Conservation (phyloP, 92 coral and sea anemone species). For the Porites evermanni region DNA sequence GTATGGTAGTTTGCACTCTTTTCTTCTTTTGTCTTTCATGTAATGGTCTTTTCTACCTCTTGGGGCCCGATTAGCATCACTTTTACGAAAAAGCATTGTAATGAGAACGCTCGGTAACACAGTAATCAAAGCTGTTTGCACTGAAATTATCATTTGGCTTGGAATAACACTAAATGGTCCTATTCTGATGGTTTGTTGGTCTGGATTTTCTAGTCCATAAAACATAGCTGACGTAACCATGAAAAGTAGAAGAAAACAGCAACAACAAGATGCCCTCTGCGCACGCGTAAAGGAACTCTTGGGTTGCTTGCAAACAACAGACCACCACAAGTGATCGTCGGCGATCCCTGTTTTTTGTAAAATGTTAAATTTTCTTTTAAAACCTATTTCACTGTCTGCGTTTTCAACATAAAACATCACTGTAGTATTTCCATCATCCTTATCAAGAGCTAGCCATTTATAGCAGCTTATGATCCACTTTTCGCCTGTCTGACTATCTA, state of each 20-base stretch:
- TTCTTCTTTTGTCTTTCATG: background rate
- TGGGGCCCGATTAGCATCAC: background rate
- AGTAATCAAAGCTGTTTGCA: slow-evolving; percentile 40
- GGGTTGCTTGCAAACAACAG: slow-evolving; percentile 56
- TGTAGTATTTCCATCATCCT: slow-evolving; percentile 53
- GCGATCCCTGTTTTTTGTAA: slow-evolving; percentile 31
- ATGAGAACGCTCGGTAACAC: slow-evolving; percentile 41
- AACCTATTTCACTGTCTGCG: background rate
- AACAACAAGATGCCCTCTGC: slow-evolving; percentile 56
- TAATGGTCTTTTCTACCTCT: background rate
- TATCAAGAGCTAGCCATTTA: slow-evolving; percentile 64
- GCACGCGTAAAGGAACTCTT: slow-evolving; percentile 39
- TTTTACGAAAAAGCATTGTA: slow-evolving; percentile 44
- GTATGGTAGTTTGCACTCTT: slow-evolving; percentile 37
- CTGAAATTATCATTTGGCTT: slow-evolving; percentile 41
- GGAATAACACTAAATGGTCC: slow-evolving; percentile 58
- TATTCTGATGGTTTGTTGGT: slow-evolving; percentile 31
- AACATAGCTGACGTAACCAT: slow-evolving; percentile 68
- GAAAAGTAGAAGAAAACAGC: slow-evolving; percentile 31
- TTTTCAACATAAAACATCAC: background rate
- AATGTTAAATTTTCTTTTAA: slow-evolving; percentile 35
- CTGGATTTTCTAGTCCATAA: slow-evolving; percentile 21
- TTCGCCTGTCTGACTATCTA: background rate
- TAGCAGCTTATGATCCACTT: slow-evolving; percentile 31
- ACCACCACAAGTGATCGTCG: slow-evolving; percentile 60